Evolutionary conservation across 1,140 invertebrate species (phyloP), one percentile per base, ranked within the genome.

Genomic region (Aphelinus atriplicis): DNA sequence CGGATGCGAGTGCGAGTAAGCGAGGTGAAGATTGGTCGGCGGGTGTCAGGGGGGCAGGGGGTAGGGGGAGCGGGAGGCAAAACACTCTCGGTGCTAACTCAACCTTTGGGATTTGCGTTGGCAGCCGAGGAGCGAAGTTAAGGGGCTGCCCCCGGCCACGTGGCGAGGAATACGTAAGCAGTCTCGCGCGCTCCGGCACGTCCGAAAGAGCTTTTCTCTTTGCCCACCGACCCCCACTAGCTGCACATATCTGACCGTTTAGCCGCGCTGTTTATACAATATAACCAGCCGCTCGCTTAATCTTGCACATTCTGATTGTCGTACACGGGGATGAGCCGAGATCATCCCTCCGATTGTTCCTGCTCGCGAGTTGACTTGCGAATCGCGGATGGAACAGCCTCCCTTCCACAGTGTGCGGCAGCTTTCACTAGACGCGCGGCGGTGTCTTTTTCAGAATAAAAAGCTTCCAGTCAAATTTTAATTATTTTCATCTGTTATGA

Each of bases 81-180:
- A 73, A 62, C 48, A 73, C 48, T 66, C 56, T 73, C 48, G 65
- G 72, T 68, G 72, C 57, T 73, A 73, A 73, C 57, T 73, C 65
- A 73, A 68, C 64, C 56, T 73, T 73, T 68, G 72, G 72, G 72
- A 67, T 73, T 73, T 66, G 71, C 48, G 63, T 53, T 48, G 64
- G 56, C 64, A 73, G 42, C 68, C 48, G 55, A 72, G 71, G 57
- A 64, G 55, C 10, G 56, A 56, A 53, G 64, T 4, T 72, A 26
- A 26, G 26, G 26, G 26, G 26, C 26, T 26, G 26, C 26, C 26
- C 26, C 26, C 26, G 26, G 26, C 26, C 26, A 26, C 26, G 48
- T 26, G 47, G 10, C 50, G 50, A 68, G 72, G 58, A 73, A 73
- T 68, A 73, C 56, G 57, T 67, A 73, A 73, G 65, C 64, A 67